Evolutionary conservation across 2,797 vertebrate genomes (phyloP), one percentile per base, ranked within the genome.

Genomic region (Phrynocephalus vlangalii): DNA sequence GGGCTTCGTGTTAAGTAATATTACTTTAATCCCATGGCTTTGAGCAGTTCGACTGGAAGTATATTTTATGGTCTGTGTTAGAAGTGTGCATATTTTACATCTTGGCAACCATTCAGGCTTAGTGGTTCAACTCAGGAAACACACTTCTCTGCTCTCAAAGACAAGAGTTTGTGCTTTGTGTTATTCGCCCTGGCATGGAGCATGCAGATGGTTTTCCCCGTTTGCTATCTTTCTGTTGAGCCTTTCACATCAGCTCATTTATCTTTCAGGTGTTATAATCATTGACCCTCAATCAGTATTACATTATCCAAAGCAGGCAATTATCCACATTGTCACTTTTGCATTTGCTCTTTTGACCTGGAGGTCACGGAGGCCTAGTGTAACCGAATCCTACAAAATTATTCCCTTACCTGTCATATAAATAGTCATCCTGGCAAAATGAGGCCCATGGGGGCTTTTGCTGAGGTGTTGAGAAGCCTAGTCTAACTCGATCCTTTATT

Each of bases 301-400:
- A 97, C 97, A 98, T 98, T 98, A 98, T 98, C 97, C 98, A 98
- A 96, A 99, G 96, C 96, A 96, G 96, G 97, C 97, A 99, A 97
- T 98, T 98, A 98, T 98, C 97, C 97, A 97, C 97, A 97, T 98
- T 98, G 98, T 98, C 98, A 98, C 98, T 98, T 98, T 98, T 98
- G 97, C 95, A 72, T 98, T 98, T 98, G 98, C 97, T 98, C 97
- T 96, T 95, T 95, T 97, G 97, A 98, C 98, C 98, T 78, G 33
- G 91, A 91, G 98, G 98, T 98, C 98, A 97, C 82, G 70, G 96
- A 96, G 97, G 97, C 97, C 96, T 96, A 96, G 96, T 97, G 97
- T 98, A 98, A 98, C 97, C 96, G 96, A 97, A 98, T 97, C 97
- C 95, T 94, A 94, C 94, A 96, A 96, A 97, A 97, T 96, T 96